A percentile compares a stretch with the other conserved stretches of the same genome.
Conservation (phyloP, 2,888 invertebrate genomes). For the Pyrochroa serraticornis region DNA sequence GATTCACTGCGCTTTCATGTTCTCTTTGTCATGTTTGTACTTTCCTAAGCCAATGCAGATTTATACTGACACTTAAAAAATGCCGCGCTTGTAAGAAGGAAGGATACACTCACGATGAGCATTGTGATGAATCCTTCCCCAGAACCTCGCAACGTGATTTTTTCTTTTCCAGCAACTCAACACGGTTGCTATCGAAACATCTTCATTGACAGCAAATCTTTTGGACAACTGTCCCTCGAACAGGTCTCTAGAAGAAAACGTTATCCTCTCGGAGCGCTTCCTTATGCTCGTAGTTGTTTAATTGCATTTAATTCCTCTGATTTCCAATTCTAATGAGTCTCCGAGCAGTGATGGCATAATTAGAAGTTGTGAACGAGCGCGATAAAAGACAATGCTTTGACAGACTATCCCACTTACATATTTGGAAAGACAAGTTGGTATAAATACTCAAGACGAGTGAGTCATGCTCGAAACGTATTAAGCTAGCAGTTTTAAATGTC, state of each 20-base stretch:
- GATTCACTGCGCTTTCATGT: constrained; percentile 47
- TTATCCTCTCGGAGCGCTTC: too few species aligned
- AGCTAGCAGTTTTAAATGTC: constrained; percentile 45
- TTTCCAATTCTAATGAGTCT: constrained; percentile 43
- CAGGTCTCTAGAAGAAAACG: too few species aligned
- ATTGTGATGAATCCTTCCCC: too few species aligned
- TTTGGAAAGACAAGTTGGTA: constrained; percentile 46
- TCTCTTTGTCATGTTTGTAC: constrained; percentile 50
- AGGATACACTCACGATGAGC: too few species aligned
- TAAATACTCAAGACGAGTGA: constrained; percentile 43
- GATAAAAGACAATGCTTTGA: constrained; percentile 35
- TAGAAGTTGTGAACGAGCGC: constrained; percentile 39
- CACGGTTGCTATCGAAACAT: too few species aligned
- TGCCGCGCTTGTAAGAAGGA: constrained; percentile 1
- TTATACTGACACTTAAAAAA: constrained; percentile 41
- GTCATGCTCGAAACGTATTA: constrained; percentile 46
- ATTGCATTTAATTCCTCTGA: constrained; percentile 37
- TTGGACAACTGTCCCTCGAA: too few species aligned
- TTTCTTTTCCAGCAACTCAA: too few species aligned
- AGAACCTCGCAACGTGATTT: too few species aligned
- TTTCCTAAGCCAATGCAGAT: constrained; percentile 45
- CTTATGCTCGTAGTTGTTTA: constrained; percentile 26
- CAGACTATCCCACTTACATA: constrained; percentile 44
- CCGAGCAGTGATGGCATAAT: constrained; percentile 42
- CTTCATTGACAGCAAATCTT: too few species aligned